A percentile compares a stretch with the other conserved stretches of the same genome.
phyloP scores from a whole-genome alignment of 2,797 vertebrate species.

The Scomberomorus guttatus region DNA sequence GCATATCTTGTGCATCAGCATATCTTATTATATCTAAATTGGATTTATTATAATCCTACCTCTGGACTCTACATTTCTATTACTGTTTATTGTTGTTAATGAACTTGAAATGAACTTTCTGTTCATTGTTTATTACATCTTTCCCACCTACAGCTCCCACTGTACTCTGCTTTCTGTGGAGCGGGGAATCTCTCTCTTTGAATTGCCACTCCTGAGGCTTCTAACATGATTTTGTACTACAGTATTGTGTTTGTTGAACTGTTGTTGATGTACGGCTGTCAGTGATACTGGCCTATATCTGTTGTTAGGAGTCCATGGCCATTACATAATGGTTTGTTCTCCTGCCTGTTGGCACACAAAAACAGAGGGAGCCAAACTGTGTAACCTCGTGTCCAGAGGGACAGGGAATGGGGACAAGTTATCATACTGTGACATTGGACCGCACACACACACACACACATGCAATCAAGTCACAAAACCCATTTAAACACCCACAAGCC shows the following conservation, averaged over 20 bases:
- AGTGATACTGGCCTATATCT: background rate
- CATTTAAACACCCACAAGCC: constrained; percentile 28
- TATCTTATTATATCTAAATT: background rate
- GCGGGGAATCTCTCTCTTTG: background rate
- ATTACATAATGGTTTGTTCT: background rate
- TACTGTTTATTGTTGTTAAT: constrained; percentile 4
- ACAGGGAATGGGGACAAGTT: constrained; percentile 17
- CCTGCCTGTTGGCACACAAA: constrained; percentile 2
- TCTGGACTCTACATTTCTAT: background rate
- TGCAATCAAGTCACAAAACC: constrained; percentile 26
- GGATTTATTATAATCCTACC: background rate
- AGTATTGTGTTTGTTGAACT: background rate
- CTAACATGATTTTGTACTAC: too few species aligned
- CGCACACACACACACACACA: constrained; percentile 4
- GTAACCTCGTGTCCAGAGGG: background rate
- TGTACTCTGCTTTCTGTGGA: background rate
- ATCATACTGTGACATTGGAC: constrained; percentile 24
- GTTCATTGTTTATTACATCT: background rate
- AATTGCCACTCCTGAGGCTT: background rate
- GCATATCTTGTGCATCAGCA: background rate
- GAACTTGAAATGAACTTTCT: background rate
- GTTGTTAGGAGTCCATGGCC: background rate
- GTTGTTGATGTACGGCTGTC: background rate
- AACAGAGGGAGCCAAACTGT: background rate
- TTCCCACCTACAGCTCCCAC: background rate